These are phyloP conservation scores for Gobio occitaniae DNA, from an alignment of 2,797 vertebrate genomes.

Conservation along the genomic window DNA sequence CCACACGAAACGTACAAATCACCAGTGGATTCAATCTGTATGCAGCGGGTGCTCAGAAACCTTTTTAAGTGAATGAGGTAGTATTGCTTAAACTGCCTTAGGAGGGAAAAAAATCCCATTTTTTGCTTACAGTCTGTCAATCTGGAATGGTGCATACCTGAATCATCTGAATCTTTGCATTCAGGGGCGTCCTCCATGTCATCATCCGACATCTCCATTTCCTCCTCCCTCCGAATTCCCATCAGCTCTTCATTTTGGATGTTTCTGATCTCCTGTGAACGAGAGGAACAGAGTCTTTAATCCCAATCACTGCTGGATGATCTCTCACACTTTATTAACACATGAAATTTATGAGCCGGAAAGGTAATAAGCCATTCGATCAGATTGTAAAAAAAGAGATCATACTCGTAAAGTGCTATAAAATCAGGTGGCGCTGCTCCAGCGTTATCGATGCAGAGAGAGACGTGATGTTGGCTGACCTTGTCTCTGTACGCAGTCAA, in stretches of 20 bases:
- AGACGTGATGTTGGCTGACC: constrained; percentile 41
- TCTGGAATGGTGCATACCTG: constrained; percentile 72
- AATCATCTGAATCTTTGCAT: constrained; percentile 89
- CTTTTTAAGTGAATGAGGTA: neutral
- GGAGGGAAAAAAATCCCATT: neutral
- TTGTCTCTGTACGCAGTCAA: constrained; percentile 27
- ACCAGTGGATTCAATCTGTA: constrained; percentile 49
- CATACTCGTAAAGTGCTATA: constrained; percentile 1
- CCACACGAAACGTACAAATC: constrained; percentile 57
- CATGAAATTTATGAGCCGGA: constrained; percentile 26
- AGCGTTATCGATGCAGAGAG: constrained; percentile 10
- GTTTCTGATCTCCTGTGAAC: constrained; percentile 93
- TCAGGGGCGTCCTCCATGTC: constrained; percentile 89
- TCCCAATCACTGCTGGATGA: neutral
- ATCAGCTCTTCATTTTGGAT: constrained; percentile 96
- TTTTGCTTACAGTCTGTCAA: neutral
- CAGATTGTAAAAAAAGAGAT: too few relatives aligned
- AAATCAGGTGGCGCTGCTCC: constrained; percentile 16
- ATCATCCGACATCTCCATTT: constrained; percentile 99
- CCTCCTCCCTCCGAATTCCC: constrained; percentile 95
- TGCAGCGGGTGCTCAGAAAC: constrained; percentile 23
- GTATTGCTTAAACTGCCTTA: neutral
- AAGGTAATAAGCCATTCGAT: constrained; percentile 32
- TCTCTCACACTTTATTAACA: constrained; percentile 37
- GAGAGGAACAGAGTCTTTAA: constrained; percentile 41